phyloP scores from a whole-genome alignment of 37 sponge, comb jelly and placozoan species.

The Beroe ovata region DNA sequence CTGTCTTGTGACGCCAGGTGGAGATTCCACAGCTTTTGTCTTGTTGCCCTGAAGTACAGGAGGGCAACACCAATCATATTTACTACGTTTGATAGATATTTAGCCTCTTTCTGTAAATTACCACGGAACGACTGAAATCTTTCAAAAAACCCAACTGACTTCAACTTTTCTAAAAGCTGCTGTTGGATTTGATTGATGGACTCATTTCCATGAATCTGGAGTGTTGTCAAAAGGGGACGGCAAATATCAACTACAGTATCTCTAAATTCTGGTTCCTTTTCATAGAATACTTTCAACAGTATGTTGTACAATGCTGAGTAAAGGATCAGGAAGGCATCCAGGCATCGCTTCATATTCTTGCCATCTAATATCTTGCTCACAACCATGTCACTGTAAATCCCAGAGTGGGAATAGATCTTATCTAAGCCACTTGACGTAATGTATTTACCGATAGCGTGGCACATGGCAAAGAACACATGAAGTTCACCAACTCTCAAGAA shows the following conservation, averaged over 20 bases:
- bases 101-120: not conserved
- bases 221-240: not conserved
- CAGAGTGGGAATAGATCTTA: not conserved
- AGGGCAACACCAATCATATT: not conserved
- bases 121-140: not conserved
- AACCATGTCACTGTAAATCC: not conserved
- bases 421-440: not conserved
- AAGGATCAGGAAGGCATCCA: not conserved
- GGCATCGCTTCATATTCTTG: not conserved
- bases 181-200: not conserved
- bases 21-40: not conserved
- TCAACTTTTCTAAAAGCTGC: not conserved
- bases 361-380: not conserved
- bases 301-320: not conserved
- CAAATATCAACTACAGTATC: not conserved
- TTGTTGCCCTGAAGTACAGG: not conserved
- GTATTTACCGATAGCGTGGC: not conserved
- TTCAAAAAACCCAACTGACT: not conserved
- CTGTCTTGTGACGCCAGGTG: not conserved
- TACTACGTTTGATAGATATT: not conserved
- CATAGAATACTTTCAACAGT: not conserved
- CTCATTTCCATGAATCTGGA: not conserved
- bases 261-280: not conserved
- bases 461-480: not conserved
- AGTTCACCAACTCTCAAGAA: constrained; percentile 10